Evolutionary conservation across 1,140 invertebrate species (phyloP), one percentile per base, ranked within the genome.

Genomic region (Eriocheir sinensis): DNA sequence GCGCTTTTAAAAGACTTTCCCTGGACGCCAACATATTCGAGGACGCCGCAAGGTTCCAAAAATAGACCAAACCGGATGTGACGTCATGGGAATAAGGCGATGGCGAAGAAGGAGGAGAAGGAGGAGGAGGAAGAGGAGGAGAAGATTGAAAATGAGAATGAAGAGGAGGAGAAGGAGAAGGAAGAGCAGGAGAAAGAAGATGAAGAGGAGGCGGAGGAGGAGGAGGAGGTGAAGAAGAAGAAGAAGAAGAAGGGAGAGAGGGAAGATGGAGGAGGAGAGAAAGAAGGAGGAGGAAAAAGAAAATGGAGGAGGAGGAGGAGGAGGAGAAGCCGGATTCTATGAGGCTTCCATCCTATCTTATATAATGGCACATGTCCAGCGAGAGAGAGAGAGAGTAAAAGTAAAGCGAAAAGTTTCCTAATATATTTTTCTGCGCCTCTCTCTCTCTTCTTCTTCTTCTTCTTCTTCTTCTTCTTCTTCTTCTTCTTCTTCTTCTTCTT

Each of bases 121-220:
- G 38, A 85, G 81, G 81, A 40, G 81, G 38, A 40, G 81, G 81
- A 85, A 30, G 38, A 9, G 80, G 80, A 81, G 34, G 80, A 81
- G 80, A 27, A 36, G 34, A 27, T 8, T 4, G 34, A 81, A 27
- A 27, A 81, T 3, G 34, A 81, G 80, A 27, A 36, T 4, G 80
- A 81, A 27, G 80, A 30, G 80, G n/a, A 81, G 80, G 80, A 30
- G 80, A 27, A 36, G 34, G 40, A 40, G n/a, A 21, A 34, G 81
- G n/a, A 83, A 34, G 81, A 6, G 9, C 8, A 8, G n/a, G 81
- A 34, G n/a, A 6, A 88, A 30, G n/a, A 34, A 34, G 8, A 12
- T 30, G n/a, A 8, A n/a, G 8, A 8, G 36, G 6, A 12, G 81
- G n/a, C 8, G 36, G 8, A n/a, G 8, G 81, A 34, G 36, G 36